Evolutionary conservation across 2,888 invertebrate species (phyloP), one percentile per base, ranked within the genome.

Genomic region (Apoda limacodes): DNA sequence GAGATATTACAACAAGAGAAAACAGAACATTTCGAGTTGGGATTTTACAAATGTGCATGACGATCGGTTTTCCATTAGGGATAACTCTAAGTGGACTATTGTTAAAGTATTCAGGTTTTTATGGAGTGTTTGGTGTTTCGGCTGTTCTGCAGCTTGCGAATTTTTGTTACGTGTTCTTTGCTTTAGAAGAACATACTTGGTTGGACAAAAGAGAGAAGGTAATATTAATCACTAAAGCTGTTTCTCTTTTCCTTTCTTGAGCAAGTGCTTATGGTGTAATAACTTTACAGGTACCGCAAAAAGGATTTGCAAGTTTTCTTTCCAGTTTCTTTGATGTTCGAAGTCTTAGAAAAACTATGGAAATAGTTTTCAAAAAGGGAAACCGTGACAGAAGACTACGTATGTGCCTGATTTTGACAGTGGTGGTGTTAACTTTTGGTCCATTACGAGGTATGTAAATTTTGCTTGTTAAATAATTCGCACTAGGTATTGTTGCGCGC

Each of bases 1-100:
- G 85, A 5, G 84, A 85, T 27, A 76, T 85, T 5, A 83, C 85
- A 7, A 72, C 76, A 9, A 71, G 66, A 15, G 76, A 84, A 22
- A 76, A 76, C 3, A 80, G 86, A 47, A 87, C 87, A 0, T 69
- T 83, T 30, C 65, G 87, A 28, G 69, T 88, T 37, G 86, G 86
- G 1, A 74, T 87, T 25, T 40, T 76, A 23, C 78, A 55, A 49
- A 50, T 80, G 48, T 76, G 78, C 39, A 69, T 76, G 71, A 72
- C 75, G n/a, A 46, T 76, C 2, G 76, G 78, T n/a, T 74, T 76
- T 40, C 80, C 78, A 4, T 57, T 80, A 17, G 80, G 76, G 5
- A 76, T 68, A 72, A 72, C 75, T 0, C 30, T 76, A 23, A 78
- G 80, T 39, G 78, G 80, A 1, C 52, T 78, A 4, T 34, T 78